Evolutionary conservation across 2,888 invertebrate species (phyloP).

Genomic region (Lysandra bellargus): DNA sequence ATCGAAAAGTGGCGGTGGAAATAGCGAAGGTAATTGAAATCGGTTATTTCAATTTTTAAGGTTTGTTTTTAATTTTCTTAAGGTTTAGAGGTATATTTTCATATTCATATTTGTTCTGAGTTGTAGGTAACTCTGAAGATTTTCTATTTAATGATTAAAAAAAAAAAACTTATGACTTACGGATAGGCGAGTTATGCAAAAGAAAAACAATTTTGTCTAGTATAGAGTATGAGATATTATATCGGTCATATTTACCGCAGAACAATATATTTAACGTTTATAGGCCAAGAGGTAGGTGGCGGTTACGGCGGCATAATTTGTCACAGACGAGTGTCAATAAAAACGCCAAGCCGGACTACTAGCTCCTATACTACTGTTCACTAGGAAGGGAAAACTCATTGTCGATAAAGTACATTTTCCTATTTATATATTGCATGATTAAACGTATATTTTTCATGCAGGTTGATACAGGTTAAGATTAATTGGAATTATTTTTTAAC

Average conservation of each 20-base stretch:
- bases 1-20: neutral
- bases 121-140: too few species aligned
- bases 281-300: constrained; percentile 18
- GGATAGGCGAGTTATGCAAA: neutral
- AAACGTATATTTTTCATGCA: neutral
- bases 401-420: neutral
- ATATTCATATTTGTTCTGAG: too few species aligned
- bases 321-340: constrained; percentile 79
- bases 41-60: too few species aligned
- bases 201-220: neutral
- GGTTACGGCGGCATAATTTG: constrained; percentile 60
- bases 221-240: neutral
- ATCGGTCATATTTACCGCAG: neutral
- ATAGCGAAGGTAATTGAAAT: neutral
- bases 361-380: constrained; percentile 60
- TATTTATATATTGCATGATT: neutral
- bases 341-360: constrained; percentile 79
- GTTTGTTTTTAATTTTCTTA: neutral
- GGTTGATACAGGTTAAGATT: neutral
- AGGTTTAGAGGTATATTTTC: neutral
- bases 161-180: too few species aligned
- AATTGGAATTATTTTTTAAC: too few species aligned
- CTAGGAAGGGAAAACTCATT: constrained; percentile 15
- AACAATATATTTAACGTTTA: constrained; percentile 25
- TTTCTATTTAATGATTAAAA: too few species aligned